Evolutionary conservation across 2,888 invertebrate genomes (phyloP), one percentile per base, ranked within the genome.

Genomic region (Eilema depressum): DNA sequence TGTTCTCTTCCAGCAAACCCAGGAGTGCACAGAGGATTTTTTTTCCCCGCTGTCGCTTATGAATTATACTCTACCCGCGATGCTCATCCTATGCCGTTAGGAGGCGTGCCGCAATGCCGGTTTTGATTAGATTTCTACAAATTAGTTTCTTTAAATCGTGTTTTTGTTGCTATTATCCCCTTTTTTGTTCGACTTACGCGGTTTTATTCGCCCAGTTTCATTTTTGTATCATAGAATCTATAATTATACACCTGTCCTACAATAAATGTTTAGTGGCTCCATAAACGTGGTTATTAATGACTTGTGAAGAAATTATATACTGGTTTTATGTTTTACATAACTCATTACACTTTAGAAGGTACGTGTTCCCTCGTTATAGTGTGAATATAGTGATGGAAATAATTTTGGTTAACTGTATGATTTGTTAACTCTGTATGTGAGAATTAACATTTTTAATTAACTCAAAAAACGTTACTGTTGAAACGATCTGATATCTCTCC

Each of bases 41-140:
- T 37, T 11, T 12, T n/a, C n/a, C 56, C 57, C 86, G 88, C 88
- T 81, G 17, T 23, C 80, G 72, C 84, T 77, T 77, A 63, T 86
- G 59, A 70, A 80, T 84, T 89, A 41, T 37, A 57, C 74, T 62
- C 53, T 37, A 68, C 63, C 73, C 76, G 77, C 85, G 87, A 86
- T 91, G 90, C 88, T 91, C 87, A 81, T 83, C 86, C 82, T 81
- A 81, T 78, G 81, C 79, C 85, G 85, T 83, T 84, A 81, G 86
- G 85, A 69, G 93, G 94, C 94, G 94, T 91, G 87, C 73, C 83
- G 75, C 85, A 87, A 90, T 88, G 89, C 91, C 86, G 84, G 88
- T 89, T 90, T 90, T 92, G 93, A 94, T 93, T 93, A 93, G 89
- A 92, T 91, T 92, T 86, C 88, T 86, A 89, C 88, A 89, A 91